Evolutionary conservation across 1,140 invertebrate species (phyloP).

Genomic region (Sycophila sp.): DNA sequence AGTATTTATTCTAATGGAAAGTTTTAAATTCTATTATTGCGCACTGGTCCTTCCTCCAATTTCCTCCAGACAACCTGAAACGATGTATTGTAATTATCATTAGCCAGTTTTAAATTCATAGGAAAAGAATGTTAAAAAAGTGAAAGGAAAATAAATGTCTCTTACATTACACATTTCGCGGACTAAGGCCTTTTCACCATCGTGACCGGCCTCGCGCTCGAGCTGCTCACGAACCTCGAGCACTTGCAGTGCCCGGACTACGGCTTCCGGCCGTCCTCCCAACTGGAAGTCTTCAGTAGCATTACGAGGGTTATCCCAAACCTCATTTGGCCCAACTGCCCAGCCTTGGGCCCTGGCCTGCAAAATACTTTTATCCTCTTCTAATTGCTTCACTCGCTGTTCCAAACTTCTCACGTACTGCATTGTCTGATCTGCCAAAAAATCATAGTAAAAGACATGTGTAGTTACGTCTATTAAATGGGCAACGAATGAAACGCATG

Average conservation of each 20-base stretch:
- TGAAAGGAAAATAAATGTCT: conserved; percentile 40
- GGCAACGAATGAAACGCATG: too few species aligned
- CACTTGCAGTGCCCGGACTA: conserved; percentile 89
- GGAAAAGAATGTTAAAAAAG: conserved; percentile 37
- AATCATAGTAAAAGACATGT: too few species aligned
- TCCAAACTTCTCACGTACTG: conserved; percentile 90
- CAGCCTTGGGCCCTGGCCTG: conserved; percentile 65
- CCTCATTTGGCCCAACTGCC: conserved; percentile 46
- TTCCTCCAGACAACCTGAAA: conserved; percentile 77
- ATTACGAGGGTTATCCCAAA: conserved; percentile 57
- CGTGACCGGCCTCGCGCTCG: conserved; percentile 83
- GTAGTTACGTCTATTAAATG: too few species aligned
- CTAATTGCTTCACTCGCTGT: conserved; percentile 83
- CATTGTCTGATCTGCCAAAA: conserved; percentile 80
- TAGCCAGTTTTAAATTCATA: background rate
- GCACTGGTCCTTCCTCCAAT: conserved; percentile 71
- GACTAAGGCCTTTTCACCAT: conserved; percentile 91
- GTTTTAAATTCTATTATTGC: conserved; percentile 46
- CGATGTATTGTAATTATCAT: background rate
- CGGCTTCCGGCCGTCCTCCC: conserved; percentile 81
- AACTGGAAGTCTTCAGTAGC: conserved; percentile 63
- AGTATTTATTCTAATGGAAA: too few species aligned
- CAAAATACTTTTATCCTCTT: conserved; percentile 78
- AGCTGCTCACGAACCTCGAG: conserved; percentile 90
- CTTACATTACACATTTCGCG: conserved; percentile 96